Evolutionary conservation across 2,888 invertebrate species (phyloP).

Genomic region (Drosophila merina): DNA sequence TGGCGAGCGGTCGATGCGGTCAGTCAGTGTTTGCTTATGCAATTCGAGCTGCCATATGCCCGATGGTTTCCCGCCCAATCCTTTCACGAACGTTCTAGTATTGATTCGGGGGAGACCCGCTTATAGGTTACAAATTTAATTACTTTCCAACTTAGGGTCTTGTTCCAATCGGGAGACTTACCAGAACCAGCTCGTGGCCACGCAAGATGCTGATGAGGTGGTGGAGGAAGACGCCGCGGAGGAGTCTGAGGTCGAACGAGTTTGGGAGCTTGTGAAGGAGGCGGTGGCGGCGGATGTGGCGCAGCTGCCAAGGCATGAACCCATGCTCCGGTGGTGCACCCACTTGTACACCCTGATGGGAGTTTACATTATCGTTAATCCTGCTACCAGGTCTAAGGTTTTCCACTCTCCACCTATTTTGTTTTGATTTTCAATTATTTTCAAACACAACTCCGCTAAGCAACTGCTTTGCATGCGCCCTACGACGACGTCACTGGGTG

Average conservation of each 20-base stretch:
- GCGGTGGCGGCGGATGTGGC: slow-evolving; percentile 31
- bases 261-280: slow-evolving; percentile 28
- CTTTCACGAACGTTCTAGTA: slow-evolving; percentile 28
- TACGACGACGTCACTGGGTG: slow-evolving; percentile 65
- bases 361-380: slow-evolving; percentile 2
- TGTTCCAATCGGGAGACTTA: slow-evolving; percentile 39
- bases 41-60: slow-evolving; percentile 31
- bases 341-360: not conserved
- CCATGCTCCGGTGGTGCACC: slow-evolving; percentile 56
- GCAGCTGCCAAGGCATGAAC: slow-evolving; percentile 74
- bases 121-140: not conserved
- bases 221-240: slow-evolving; percentile 38
- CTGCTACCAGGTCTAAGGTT: slow-evolving; percentile 16
- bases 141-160: not conserved
- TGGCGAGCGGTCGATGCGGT: slow-evolving; percentile 3
- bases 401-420: slow-evolving; percentile 35
- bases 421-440: slow-evolving; percentile 39
- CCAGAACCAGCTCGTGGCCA: slow-evolving; percentile 63
- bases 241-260: slow-evolving; percentile 44
- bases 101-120: slow-evolving; percentile 55
- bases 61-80: slow-evolving; percentile 1
- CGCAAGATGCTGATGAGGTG: slow-evolving; percentile 55
- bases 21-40: slow-evolving; percentile 56
- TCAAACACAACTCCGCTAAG: slow-evolving; percentile 54
- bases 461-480: slow-evolving; percentile 54